Evolutionary conservation across 2,113 vertebrate species (phyloP), one percentile per base, ranked within the genome.

Genomic region (Nibea albiflora): DNA sequence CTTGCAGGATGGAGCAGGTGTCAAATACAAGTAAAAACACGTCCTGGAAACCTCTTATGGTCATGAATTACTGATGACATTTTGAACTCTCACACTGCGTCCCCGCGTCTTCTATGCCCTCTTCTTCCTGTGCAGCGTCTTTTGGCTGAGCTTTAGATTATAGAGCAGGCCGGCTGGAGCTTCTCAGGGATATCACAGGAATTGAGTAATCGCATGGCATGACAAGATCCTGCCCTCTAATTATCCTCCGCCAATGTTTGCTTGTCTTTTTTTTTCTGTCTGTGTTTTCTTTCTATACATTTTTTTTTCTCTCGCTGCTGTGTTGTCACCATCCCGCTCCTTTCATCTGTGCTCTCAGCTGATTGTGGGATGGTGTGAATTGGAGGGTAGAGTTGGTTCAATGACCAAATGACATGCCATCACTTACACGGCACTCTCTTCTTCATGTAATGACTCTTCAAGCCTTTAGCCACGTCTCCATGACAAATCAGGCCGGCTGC

Each of bases 151-250:
- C 70, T 83, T 75, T 69, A 93, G 92, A 94, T 95, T 92, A 93
- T 73, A 94, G 93, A 92, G 92, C 79, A 85, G 78, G 28, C 73
- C 57, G 73, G 12, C 61, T 83, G 65, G 53, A 80, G 84, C 89
- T 79, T 88, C 91, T 90, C 86, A 88, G 80, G 81, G 89, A 90
- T 93, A 93, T 94, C 92, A 92, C 85, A 92, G 80, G 88, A 93
- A 91, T 90, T 90, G 90, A 90, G 91, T 92, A 91, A 94, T 93
- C 81, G 71, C 85, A 81, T 87, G 85, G 88, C 90, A 93, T 84
- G 92, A 94, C 84, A 92, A 58, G 76, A 89, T 85, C 79, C 86
- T 90, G 72, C 94, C 92, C 91, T 95, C 87, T 95, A 94, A 95
- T 96, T 94, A 94, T 90, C 83, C 76, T 63, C 66, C 35, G 63